Percentiles rank a stretch among this genome's conserved stretches.
Evolutionary conservation across 2,113 vertebrate genomes (phyloP).

Genomic region (Acrocephalus kingi): DNA sequence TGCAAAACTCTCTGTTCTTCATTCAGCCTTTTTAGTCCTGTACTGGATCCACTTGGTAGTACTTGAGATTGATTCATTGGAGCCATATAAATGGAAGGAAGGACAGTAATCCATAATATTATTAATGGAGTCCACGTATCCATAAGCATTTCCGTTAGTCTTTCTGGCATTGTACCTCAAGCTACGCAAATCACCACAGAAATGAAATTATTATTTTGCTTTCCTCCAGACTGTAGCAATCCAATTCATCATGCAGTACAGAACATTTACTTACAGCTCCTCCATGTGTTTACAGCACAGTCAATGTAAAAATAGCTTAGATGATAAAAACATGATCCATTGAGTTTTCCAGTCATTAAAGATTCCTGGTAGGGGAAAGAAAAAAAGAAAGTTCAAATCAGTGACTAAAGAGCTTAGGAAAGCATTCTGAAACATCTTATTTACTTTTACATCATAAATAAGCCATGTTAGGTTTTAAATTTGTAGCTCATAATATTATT

Average conservation of each 20-base stretch:
- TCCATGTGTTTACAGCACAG: constrained; percentile 79
- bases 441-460: neutral
- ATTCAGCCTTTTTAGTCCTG: constrained; percentile 78
- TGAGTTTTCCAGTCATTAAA: constrained; percentile 77
- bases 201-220: constrained; percentile 87
- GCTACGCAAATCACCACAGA: constrained; percentile 81
- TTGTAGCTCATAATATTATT: neutral
- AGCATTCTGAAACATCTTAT: neutral
- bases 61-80: constrained; percentile 83
- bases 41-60: constrained; percentile 80
- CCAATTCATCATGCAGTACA: constrained; percentile 84
- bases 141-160: constrained; percentile 85
- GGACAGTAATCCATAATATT: constrained; percentile 94
- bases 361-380: constrained; percentile 62
- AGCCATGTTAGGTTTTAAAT: neutral
- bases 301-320: constrained; percentile 71
- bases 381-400: neutral
- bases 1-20: constrained; percentile 93
- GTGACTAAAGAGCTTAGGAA: neutral
- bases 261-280: constrained; percentile 84
- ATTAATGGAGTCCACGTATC: constrained; percentile 92
- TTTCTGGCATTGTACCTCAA: constrained; percentile 87
- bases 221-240: constrained; percentile 81
- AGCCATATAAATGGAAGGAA: constrained; percentile 83
- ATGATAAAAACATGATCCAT: constrained; percentile 77